A percentile compares a stretch with the other conserved stretches of the same genome.
Evolutionary conservation across 2,888 invertebrate species (phyloP).

Genomic region (Neoscelio sp.): DNA sequence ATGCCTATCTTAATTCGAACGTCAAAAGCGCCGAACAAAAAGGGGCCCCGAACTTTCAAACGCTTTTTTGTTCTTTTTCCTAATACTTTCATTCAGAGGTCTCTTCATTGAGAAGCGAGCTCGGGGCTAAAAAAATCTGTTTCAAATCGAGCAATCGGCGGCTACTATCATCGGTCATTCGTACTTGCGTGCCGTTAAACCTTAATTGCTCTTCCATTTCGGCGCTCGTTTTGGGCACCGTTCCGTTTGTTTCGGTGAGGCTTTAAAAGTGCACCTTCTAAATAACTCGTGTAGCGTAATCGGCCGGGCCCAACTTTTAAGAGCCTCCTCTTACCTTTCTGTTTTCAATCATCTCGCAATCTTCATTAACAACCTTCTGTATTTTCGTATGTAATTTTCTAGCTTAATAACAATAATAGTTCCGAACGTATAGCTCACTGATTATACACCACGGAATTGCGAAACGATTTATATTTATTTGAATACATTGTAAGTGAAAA

Average conservation of each 20-base stretch:
- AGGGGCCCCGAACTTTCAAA: conserved; percentile 31
- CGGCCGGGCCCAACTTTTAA: conserved; percentile 48
- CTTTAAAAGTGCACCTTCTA: conserved; percentile 57
- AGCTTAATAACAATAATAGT: conserved; percentile 64
- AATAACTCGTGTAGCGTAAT: conserved; percentile 36
- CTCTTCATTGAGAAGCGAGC: conserved; percentile 53
- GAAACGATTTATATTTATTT: conserved; percentile 52
- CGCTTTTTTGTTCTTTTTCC: conserved; percentile 33
- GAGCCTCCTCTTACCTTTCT: conserved; percentile 48
- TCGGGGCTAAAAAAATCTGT: conserved; percentile 51
- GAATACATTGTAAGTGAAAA: conserved; percentile 57
- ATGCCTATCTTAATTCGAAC: conserved; percentile 3
- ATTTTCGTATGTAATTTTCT: conserved; percentile 61
- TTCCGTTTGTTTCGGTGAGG: conserved; percentile 60
- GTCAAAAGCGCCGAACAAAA: conserved; percentile 12
- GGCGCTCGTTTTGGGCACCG: conserved; percentile 58
- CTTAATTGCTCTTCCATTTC: conserved; percentile 65
- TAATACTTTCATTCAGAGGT: conserved; percentile 63
- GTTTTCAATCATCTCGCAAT: conserved; percentile 65
- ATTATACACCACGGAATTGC: conserved; percentile 61
- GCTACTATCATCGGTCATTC: conserved; percentile 64
- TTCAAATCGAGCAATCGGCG: conserved; percentile 62
- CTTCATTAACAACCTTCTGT: conserved; percentile 60
- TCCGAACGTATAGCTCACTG: conserved; percentile 49
- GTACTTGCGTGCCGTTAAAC: conserved; percentile 68